phyloP scores from a whole-genome alignment of 2,113 vertebrate species.

The Calyptommatus sinebrachiatus region DNA sequence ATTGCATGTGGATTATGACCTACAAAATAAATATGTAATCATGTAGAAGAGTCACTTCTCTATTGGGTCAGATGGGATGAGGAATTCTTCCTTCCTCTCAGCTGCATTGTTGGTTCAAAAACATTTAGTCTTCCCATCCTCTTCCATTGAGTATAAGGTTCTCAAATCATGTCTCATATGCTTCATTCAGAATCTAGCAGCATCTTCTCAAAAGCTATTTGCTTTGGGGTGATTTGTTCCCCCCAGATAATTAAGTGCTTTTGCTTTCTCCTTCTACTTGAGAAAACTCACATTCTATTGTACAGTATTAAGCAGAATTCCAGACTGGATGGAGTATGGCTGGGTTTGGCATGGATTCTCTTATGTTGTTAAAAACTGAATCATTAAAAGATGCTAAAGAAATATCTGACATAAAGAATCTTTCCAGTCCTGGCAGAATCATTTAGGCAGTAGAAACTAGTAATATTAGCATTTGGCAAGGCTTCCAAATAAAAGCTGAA shows the following conservation, averaged over 20 bases:
- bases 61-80: neutral
- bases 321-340: too few relatives aligned
- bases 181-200: conserved; percentile 14
- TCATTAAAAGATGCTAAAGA: conserved; percentile 5
- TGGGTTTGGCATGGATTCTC: too few relatives aligned
- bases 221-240: too few relatives aligned
- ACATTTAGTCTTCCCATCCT: neutral
- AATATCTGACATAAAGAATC: conserved; percentile 24
- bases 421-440: neutral
- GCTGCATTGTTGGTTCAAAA: neutral
- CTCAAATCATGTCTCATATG: neutral
- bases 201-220: conserved; percentile 18
- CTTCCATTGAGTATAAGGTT: neutral
- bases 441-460: neutral
- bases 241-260: too few relatives aligned
- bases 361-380: neutral
- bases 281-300: too few relatives aligned
- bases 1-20: too few relatives aligned
- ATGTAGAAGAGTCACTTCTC: too few relatives aligned
- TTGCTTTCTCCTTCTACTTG: too few relatives aligned
- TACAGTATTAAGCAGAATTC: too few relatives aligned
- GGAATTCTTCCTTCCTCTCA: neutral
- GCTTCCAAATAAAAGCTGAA: neutral
- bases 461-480: conserved; percentile 12
- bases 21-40: too few relatives aligned